Conservation (phyloP, 2,797 vertebrate species). For the Phrynocephalus forsythii region DNA sequence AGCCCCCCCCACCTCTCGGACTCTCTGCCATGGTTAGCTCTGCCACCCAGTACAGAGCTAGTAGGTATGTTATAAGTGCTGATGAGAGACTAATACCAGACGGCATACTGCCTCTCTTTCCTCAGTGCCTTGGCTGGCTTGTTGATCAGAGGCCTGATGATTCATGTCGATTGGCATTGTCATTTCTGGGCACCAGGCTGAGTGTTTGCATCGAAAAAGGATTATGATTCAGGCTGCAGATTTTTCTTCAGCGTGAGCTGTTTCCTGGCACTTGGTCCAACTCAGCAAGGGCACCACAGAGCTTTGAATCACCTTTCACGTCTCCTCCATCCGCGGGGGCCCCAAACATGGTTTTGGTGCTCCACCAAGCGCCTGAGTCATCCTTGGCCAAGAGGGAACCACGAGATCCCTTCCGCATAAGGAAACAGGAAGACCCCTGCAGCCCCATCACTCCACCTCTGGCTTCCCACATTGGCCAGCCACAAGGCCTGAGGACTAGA, state of each 20-base stretch:
- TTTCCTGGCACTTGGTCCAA: slow-evolving; percentile 58
- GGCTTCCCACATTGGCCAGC: background rate
- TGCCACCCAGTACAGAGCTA: no score
- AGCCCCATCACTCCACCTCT: background rate
- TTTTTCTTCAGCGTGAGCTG: slow-evolving; percentile 53
- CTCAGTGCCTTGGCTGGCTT: slow-evolving; percentile 31
- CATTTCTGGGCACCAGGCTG: slow-evolving; percentile 59
- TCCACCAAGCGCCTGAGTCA: background rate
- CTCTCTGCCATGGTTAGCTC: no score
- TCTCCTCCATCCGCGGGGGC: background rate
- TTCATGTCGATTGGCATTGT: slow-evolving; percentile 47
- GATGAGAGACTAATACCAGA: background rate
- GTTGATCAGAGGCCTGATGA: slow-evolving; percentile 41
- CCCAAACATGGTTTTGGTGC: background rate
- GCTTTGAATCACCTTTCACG: background rate
- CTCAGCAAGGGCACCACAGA: slow-evolving; percentile 44
- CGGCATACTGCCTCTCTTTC: background rate
- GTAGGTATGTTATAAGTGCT: no score
- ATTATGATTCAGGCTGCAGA: slow-evolving; percentile 63
- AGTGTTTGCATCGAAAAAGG: slow-evolving; percentile 54
- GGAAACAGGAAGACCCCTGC: background rate
- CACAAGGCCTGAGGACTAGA: background rate
- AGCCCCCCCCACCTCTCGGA: no score
- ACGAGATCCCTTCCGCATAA: background rate
- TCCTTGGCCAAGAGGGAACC: background rate